phyloP scores from a whole-genome alignment of 2,113 vertebrate genomes.

The Salvelinus alpinus region DNA sequence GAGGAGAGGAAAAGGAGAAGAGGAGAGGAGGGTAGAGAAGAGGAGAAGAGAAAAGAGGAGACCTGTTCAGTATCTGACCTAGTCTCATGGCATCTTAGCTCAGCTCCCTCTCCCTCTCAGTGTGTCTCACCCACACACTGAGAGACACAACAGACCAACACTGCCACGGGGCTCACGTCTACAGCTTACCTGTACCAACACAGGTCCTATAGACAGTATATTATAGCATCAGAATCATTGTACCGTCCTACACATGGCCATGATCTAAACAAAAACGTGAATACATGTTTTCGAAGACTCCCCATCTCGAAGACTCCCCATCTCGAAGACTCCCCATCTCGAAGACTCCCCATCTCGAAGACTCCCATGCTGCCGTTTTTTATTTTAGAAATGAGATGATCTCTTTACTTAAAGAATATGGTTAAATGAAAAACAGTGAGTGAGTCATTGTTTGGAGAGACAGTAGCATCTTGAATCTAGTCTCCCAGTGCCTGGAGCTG shows the following conservation, averaged over 20 bases:
- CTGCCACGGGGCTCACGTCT: not conserved
- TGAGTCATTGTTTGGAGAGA: slow-evolving; percentile 38
- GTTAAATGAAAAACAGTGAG: not conserved
- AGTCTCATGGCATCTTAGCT: not conserved
- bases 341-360: too few species aligned
- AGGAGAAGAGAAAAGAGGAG: too few species aligned
- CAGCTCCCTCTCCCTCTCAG: not conserved
- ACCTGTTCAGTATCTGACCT: not conserved
- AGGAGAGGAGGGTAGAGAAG: too few species aligned
- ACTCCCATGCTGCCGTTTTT: slow-evolving; percentile 35
- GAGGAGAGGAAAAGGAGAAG: too few species aligned
- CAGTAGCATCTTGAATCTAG: slow-evolving; percentile 69
- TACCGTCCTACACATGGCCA: slow-evolving; percentile 31
- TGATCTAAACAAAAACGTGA: slow-evolving; percentile 27
- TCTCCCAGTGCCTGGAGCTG: slow-evolving; percentile 61
- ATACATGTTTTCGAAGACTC: not conserved
- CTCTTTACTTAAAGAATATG: slow-evolving; percentile 1
- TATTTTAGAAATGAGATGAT: slow-evolving; percentile 58
- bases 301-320: too few species aligned
- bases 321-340: not conserved
- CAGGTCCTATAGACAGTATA: not conserved
- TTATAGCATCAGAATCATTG: slow-evolving; percentile 31
- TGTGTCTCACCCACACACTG: not conserved
- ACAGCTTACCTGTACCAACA: not conserved
- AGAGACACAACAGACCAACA: slow-evolving; percentile 3